Evolutionary conservation across 2,888 invertebrate genomes (phyloP).

Genomic region (Brachypalpus laphriformis): DNA sequence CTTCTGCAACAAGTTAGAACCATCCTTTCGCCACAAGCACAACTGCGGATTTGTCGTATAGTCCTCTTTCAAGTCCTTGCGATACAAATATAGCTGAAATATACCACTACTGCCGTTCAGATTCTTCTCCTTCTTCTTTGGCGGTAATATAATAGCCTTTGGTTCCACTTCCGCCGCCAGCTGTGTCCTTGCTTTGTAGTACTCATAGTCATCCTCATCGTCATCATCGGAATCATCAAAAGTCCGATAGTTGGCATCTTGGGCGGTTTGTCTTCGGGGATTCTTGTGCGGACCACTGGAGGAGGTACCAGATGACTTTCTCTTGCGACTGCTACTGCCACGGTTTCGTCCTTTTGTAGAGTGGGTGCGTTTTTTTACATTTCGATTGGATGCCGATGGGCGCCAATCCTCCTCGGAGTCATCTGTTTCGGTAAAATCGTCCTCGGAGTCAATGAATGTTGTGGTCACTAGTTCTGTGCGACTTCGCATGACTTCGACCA

Average conservation of each 20-base stretch:
- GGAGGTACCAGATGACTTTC: conserved; percentile 67
- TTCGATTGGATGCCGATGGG: conserved; percentile 77
- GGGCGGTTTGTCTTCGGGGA: conserved; percentile 69
- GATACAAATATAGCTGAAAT: conserved; percentile 75
- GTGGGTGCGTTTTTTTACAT: conserved; percentile 78
- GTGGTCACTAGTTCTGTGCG: conserved; percentile 82
- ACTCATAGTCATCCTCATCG: conserved; percentile 68
- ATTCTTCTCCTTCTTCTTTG: conserved; percentile 79
- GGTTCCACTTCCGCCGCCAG: conserved; percentile 76
- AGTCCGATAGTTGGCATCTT: conserved; percentile 77
- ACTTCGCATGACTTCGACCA: conserved; percentile 79
- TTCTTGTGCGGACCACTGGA: conserved; percentile 71
- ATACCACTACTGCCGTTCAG: conserved; percentile 30
- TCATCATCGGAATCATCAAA: conserved; percentile 78
- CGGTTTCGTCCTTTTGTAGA: conserved; percentile 75
- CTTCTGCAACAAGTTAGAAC: conserved; percentile 81
- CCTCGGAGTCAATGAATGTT: conserved; percentile 82
- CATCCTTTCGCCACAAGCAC: conserved; percentile 82
- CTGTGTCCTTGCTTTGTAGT: conserved; percentile 70
- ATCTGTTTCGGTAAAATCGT: conserved; percentile 81
- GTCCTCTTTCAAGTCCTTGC: conserved; percentile 80
- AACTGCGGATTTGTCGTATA: conserved; percentile 79
- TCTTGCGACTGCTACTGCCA: conserved; percentile 69
- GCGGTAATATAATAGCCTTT: conserved; percentile 75
- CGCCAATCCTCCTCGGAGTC: conserved; percentile 83